Evolutionary conservation across 2,113 vertebrate genomes (phyloP).

Genomic region (Cottus gobio): DNA sequence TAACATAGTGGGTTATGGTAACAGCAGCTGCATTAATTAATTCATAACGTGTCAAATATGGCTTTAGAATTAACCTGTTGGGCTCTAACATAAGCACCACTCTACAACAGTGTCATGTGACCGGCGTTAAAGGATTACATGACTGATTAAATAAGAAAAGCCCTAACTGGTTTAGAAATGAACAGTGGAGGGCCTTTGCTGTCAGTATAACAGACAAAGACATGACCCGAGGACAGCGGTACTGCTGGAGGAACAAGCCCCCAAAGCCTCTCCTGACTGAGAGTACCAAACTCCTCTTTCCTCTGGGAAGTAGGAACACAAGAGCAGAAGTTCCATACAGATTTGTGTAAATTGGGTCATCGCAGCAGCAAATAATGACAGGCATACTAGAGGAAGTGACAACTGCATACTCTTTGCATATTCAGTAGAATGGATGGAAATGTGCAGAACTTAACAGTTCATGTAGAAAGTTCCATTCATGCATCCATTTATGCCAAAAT

Average conservation of each 20-base stretch:
- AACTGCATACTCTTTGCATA: background rate
- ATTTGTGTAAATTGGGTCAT: background rate
- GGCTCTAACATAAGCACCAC: constrained; percentile 26
- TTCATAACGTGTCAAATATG: background rate
- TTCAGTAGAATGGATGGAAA: background rate
- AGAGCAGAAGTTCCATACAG: background rate
- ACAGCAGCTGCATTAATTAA: background rate
- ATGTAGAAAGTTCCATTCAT: background rate
- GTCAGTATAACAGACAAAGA: background rate
- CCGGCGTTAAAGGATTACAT: background rate
- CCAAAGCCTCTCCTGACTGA: too few relatives aligned
- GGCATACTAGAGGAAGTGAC: background rate
- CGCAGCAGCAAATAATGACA: background rate
- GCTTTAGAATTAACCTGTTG: background rate
- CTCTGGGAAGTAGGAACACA: background rate
- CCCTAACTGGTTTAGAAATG: background rate
- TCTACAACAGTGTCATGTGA: constrained; percentile 36
- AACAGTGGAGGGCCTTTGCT: background rate
- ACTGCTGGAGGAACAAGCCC: too few relatives aligned
- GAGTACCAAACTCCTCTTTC: background rate
- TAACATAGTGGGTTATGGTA: background rate
- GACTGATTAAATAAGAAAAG: background rate
- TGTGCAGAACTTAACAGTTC: background rate
- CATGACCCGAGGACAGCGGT: too few relatives aligned
- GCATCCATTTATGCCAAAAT: background rate